A percentile compares a stretch with the other conserved stretches of the same genome.
Evolutionary conservation across 2,888 invertebrate species (phyloP).

Genomic region (Leptarthrus brevirostris): DNA sequence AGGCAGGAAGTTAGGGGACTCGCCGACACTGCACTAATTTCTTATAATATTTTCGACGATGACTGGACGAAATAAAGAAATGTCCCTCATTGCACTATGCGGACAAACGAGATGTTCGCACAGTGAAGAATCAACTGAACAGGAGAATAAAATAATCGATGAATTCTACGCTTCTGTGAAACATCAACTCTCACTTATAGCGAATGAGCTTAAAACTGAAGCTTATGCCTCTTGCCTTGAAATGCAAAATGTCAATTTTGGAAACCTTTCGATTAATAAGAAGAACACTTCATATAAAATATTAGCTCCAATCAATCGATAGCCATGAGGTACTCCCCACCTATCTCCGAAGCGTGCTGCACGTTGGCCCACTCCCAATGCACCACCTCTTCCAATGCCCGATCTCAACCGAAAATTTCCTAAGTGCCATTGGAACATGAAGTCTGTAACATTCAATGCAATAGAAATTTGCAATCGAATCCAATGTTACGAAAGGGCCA

Average conservation of each 20-base stretch:
- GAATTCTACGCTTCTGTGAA: no score
- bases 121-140: constrained; percentile 55
- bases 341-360: no score
- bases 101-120: constrained; percentile 55
- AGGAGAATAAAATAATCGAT: constrained; percentile 47
- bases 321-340: neutral
- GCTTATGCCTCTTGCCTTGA: constrained; percentile 52
- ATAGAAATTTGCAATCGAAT: neutral
- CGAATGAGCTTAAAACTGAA: constrained; percentile 55
- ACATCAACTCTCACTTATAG: constrained; percentile 53
- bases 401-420: no score
- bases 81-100: constrained; percentile 55
- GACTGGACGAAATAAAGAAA: constrained; percentile 54
- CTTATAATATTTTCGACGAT: constrained; percentile 48
- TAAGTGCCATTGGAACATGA: no score
- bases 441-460: no score
- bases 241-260: constrained; percentile 30
- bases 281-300: neutral
- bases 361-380: no score
- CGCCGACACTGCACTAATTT: constrained; percentile 42
- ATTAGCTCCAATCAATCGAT: constrained; percentile 1
- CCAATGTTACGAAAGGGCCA: no score
- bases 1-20: constrained; percentile 15
- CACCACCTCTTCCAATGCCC: no score
- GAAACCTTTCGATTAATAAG: constrained; percentile 13